A percentile compares a stretch with the other conserved stretches of the same genome.
phyloP scores from a whole-genome alignment of 2,797 vertebrate species.

The Alauda arvensis region DNA sequence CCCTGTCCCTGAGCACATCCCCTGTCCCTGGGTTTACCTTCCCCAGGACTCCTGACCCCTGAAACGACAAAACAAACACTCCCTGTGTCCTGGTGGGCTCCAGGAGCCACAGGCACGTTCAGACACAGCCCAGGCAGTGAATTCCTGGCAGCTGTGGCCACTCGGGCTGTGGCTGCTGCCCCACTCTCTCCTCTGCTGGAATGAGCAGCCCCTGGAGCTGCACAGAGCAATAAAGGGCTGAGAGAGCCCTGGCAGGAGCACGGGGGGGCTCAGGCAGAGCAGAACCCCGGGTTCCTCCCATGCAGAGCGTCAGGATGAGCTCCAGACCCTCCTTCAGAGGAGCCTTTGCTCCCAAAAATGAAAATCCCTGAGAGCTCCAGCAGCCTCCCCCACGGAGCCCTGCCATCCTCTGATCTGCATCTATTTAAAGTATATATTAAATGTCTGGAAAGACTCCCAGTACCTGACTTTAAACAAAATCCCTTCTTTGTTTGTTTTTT shows the following conservation, averaged over 20 bases:
- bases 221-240: neutral
- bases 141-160: rapidly evolving
- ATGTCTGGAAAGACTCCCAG: constrained; percentile 60
- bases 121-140: neutral
- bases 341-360: neutral
- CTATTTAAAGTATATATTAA: constrained; percentile 64
- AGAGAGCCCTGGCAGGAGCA: neutral
- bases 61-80: rapidly evolving
- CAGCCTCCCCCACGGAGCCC: neutral
- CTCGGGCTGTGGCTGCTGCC: neutral
- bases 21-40: neutral
- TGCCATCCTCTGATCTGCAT: constrained; percentile 42
- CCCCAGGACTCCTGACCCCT: neutral
- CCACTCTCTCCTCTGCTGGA: rapidly evolving
- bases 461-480: constrained; percentile 52
- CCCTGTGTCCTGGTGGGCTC: neutral
- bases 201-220: neutral
- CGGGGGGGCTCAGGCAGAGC: neutral
- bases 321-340: neutral
- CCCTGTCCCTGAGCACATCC: neutral
- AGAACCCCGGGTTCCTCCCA: neutral
- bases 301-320: neutral
- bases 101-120: neutral
- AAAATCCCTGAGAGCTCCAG: neutral
- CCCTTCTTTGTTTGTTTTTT: neutral